Percentiles rank a stretch among this genome's conserved stretches.
Evolutionary conservation across 2,888 invertebrate species (phyloP).

Genomic region (Tigriopus californicus): DNA sequence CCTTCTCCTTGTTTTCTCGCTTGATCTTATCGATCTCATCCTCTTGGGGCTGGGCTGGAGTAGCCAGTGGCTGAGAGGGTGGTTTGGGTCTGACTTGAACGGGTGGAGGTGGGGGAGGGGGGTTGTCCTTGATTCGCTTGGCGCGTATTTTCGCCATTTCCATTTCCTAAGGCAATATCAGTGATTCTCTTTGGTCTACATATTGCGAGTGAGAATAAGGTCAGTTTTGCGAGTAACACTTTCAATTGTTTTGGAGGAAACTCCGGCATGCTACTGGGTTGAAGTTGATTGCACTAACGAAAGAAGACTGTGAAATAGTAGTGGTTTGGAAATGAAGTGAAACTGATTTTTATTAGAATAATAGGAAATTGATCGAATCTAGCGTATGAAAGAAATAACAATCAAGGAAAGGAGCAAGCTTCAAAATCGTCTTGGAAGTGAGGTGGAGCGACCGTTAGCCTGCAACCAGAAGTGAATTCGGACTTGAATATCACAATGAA

Average conservation of each 20-base stretch:
- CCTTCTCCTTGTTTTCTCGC: slow-evolving; percentile 19
- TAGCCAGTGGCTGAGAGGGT: slow-evolving; percentile 22
- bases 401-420: background rate
- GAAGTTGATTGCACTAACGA: too few relatives aligned
- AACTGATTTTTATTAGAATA: too few relatives aligned
- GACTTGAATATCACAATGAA: too few relatives aligned
- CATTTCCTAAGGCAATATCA: slow-evolving; percentile 3
- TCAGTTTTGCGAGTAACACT: too few relatives aligned
- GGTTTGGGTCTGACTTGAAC: slow-evolving; percentile 33
- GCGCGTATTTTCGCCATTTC: slow-evolving; percentile 7
- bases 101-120: slow-evolving; percentile 30
- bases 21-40: slow-evolving; percentile 26
- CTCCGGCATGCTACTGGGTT: too few relatives aligned
- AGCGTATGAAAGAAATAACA: background rate
- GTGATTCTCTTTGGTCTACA: background rate
- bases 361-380: background rate
- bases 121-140: slow-evolving; percentile 32
- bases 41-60: slow-evolving; percentile 26
- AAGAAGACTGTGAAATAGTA: too few relatives aligned
- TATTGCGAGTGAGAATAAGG: too few relatives aligned
- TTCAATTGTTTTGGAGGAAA: too few relatives aligned
- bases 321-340: too few relatives aligned
- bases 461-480: too few relatives aligned
- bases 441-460: background rate
- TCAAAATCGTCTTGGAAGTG: slow-evolving; percentile 7